Percentiles rank a stretch among this genome's conserved stretches.
Evolutionary conservation across 2,888 invertebrate species (phyloP).

Genomic region (Anagyrus pseudococci): DNA sequence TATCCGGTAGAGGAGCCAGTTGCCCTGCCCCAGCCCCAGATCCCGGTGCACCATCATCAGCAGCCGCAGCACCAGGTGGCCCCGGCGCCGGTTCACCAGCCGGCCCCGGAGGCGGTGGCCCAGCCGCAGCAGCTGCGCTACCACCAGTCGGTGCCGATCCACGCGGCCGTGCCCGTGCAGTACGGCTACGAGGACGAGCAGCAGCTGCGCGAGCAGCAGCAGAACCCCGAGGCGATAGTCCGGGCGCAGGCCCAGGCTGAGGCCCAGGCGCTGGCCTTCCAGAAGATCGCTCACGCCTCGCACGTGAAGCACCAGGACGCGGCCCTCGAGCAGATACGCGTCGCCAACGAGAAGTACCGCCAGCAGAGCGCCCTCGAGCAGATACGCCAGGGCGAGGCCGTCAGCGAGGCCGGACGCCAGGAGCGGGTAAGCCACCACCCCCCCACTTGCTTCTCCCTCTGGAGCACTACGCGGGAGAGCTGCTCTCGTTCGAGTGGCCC

Average conservation of each 20-base stretch:
- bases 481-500: no score
- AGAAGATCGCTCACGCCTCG: constrained; percentile 54
- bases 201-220: constrained; percentile 32
- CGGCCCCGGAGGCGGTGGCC: not conserved
- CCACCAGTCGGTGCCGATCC: constrained; percentile 40
- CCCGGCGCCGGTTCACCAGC: not conserved
- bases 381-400: constrained; percentile 53
- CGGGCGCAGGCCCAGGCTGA: constrained; percentile 55
- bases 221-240: constrained; percentile 40
- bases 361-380: constrained; percentile 57
- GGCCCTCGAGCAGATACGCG: constrained; percentile 55
- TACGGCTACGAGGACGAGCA: constrained; percentile 44
- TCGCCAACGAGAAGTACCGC: constrained; percentile 50
- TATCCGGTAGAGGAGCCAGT: constrained; percentile 21
- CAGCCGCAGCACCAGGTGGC: not conserved
- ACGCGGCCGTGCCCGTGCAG: constrained; percentile 43
- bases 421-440: constrained; percentile 28
- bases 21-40: constrained; percentile 4
- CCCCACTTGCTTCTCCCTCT: no score
- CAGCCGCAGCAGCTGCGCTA: constrained; percentile 39
- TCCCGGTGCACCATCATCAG: not conserved
- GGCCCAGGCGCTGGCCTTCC: constrained; percentile 56
- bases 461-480: no score
- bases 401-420: constrained; percentile 57
- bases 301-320: constrained; percentile 53